Evolutionary conservation across 2,797 vertebrate genomes (phyloP), one percentile per base, ranked within the genome.

Genomic region (Arvicola amphibius): DNA sequence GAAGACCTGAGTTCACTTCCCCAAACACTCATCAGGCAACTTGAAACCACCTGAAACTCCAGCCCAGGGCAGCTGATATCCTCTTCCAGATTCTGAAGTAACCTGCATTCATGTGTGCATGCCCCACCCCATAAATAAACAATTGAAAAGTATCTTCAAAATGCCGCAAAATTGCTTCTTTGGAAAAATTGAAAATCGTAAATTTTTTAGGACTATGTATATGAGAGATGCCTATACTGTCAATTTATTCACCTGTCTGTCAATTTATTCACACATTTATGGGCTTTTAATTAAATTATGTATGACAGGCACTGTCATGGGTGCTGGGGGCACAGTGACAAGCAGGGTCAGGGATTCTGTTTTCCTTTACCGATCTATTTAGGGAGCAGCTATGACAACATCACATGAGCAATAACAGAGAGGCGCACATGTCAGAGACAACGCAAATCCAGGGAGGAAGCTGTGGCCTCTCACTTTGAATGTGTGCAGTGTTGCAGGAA

Each of bases 261-360:
- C 5, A 40, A 77, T 27, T 69, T 79, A 89, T 48, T 94, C 63
- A 83, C 63, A 83, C 7, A 94, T 12, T 51, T 88, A 89, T 53
- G 43, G 80, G 71, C n/a, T 73, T 93, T 59, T 77, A 46, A 51
- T 94, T 90, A 88, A 97, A 92, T 73, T 88, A 14, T 32, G 56
- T 78, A 48, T 90, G 23, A n/a, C 76, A 77, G 87, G 37, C 53
- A 83, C 25, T 73, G 25, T 69, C 29, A 46, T 40, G 59, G 65
- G 3, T 69, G n/a, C 16, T 65, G 37, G 79, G 46, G 83, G 63
- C 48, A 83, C 8, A 61, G 0, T 34, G 59, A 69, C 73, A 67
- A 77, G 86, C n/a, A 19, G 5, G 40, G 53, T 32, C 13, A 32
- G 7, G 14, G 12, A 46, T 10, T 34, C 40, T 69, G 40, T 53